A percentile compares a stretch with the other conserved stretches of the same genome.
Conservation (phyloP, 2,113 vertebrate species). For the Centrocercus urophasianus region DNA sequence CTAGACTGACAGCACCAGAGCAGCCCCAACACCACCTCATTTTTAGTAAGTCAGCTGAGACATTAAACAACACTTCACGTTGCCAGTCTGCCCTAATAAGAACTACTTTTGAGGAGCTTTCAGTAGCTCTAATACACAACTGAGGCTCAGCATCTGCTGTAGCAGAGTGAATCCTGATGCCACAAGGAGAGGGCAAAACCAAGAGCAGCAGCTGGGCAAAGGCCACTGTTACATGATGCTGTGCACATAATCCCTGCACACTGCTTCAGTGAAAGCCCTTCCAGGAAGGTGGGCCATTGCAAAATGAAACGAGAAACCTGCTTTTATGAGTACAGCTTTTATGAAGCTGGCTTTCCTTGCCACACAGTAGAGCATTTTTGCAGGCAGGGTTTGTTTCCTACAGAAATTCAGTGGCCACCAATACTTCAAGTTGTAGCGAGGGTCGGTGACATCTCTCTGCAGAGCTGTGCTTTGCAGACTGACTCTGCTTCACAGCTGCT, state of each 20-base stretch:
- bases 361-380: background rate
- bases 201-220: background rate
- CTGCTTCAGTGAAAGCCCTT: background rate
- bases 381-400: background rate
- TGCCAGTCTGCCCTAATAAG: background rate
- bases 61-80: slow-evolving; percentile 1
- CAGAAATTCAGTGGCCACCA: background rate
- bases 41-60: background rate
- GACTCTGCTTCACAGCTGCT: background rate
- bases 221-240: background rate
- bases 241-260: background rate
- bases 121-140: background rate
- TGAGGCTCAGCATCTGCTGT: background rate
- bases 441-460: background rate
- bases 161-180: background rate
- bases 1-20: background rate
- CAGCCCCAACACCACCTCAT: background rate
- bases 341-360: background rate
- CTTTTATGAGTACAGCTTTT: background rate
- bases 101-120: background rate
- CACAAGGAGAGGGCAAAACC: background rate
- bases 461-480: background rate
- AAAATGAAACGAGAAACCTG: background rate
- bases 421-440: background rate
- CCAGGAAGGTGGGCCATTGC: background rate